These are phyloP conservation scores for Synaphobranchus kaupii DNA, from an alignment of 2,797 vertebrate genomes.

Conservation along the genomic window DNA sequence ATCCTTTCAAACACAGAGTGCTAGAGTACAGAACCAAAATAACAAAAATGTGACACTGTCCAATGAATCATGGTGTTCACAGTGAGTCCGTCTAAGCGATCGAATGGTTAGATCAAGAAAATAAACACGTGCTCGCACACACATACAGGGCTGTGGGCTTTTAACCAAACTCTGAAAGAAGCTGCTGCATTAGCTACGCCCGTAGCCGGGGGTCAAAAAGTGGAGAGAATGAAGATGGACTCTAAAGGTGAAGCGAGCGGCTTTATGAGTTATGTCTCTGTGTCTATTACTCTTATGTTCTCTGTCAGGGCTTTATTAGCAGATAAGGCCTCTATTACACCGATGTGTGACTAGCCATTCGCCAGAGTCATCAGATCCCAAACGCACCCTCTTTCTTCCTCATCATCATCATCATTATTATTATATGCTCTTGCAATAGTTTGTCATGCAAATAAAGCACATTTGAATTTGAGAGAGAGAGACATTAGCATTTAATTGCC, in stretches of 20 bases:
- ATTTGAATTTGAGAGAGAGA: neutral
- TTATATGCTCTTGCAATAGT: neutral
- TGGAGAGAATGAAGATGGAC: neutral
- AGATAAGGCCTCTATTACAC: conserved; percentile 23
- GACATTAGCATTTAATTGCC: neutral
- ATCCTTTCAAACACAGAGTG: too few relatives aligned
- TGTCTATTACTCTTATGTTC: conserved; percentile 38
- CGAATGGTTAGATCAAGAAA: too few relatives aligned
- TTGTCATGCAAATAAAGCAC: too few relatives aligned
- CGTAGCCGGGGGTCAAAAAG: conserved; percentile 50
- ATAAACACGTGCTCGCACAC: neutral
- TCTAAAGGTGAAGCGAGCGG: conserved; percentile 33
- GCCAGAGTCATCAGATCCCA: neutral
- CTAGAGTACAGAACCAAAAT: too few relatives aligned
- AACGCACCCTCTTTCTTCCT: neutral
- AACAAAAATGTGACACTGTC: too few relatives aligned
- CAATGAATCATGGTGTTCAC: too few relatives aligned
- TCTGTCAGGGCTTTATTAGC: conserved; percentile 20
- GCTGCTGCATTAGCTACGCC: conserved; percentile 50
- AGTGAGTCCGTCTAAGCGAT: too few relatives aligned
- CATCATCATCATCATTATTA: conserved; percentile 21
- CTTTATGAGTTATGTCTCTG: conserved; percentile 67
- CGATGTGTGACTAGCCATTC: neutral
- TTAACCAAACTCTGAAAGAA: conserved; percentile 25
- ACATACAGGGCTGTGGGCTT: neutral